Evolutionary conservation across 2,113 vertebrate genomes (phyloP), one percentile per base, ranked within the genome.

Genomic region (Nothobranchius furzeri): DNA sequence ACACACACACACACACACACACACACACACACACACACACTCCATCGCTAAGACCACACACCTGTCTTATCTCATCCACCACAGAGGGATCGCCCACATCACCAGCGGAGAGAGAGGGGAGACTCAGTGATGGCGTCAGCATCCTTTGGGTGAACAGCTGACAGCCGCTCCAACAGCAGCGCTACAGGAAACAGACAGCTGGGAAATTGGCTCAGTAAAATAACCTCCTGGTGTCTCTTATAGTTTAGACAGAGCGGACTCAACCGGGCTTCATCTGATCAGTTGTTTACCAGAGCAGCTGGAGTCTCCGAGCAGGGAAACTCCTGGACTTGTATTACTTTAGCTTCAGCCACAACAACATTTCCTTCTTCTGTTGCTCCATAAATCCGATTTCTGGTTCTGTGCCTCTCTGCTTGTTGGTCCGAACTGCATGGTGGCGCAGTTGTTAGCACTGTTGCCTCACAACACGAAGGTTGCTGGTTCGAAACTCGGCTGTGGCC

Each of bases 151-250:
- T 72, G 72, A 83, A 60, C 75, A 60, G 71, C 77, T 85, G 82
- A 81, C 85, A 79, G 64, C 30, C 14, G 3, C 50, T 64, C 69
- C 57, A 12, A 20, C 75, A 5, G 8, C 45, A 17, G 55, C 74
- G 53, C 71, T 66, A 67, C 68, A 43, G 64, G 65, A 66, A 78
- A 78, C 68, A 71, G 83, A 85, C 85, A 85, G 85, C 63, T 64
- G 70, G 82, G 80, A 87, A 75, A 81, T 85, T 77, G 81, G 74
- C 66, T 79, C 67, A 6, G 64, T 47, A 49, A 66, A 64, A 61
- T 46, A 76, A 83, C 50, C 15, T 64, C 75, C 73, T 58, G 49
- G 2, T 52, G 80, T 70, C 83, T 83, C 78, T 68, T 70, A 25
- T 49, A 57, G 75, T 85, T 87, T 75, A 53, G 65, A 64, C 42